Conservation (phyloP, 2,113 vertebrate species). For the Rhinichthys klamathensis region DNA sequence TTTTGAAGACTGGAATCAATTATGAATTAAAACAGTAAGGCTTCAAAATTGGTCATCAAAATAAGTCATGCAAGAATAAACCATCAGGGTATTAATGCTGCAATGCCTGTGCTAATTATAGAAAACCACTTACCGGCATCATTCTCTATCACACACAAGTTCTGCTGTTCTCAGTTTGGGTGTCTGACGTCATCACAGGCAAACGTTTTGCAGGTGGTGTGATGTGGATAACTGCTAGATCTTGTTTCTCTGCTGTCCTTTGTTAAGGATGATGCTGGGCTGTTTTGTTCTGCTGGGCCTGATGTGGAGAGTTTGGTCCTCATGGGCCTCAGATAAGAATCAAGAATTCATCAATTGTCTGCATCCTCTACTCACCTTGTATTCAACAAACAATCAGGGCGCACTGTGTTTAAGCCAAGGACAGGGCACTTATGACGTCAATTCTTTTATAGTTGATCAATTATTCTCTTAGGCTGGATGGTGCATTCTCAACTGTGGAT, state of each 20-base stretch:
- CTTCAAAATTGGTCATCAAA: not conserved
- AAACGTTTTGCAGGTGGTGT: not conserved
- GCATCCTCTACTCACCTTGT: not conserved
- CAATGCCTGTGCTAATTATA: constrained; percentile 18
- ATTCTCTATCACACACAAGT: not conserved
- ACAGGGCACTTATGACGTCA: constrained; percentile 12
- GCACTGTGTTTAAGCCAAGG: not conserved
- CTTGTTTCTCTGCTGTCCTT: not conserved
- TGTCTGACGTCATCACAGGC: not conserved
- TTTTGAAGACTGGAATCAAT: constrained; percentile 1
- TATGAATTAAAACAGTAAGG: constrained; percentile 21
- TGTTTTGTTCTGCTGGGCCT: not conserved
- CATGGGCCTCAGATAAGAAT: not conserved
- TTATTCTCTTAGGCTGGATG: not conserved
- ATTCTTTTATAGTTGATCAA: not conserved
- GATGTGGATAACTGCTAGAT: constrained; percentile 5
- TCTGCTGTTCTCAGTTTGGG: constrained; percentile 1
- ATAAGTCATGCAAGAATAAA: constrained; percentile 7
- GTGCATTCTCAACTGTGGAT: not conserved
- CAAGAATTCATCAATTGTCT: not conserved
- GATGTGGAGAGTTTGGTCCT: not conserved
- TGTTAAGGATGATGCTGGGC: not conserved
- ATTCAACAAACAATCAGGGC: not conserved
- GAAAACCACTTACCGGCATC: not conserved
- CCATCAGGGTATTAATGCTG: constrained; percentile 33